phyloP scores from a whole-genome alignment of 2,797 vertebrate genomes.

The Rhyacichthys aspro region DNA sequence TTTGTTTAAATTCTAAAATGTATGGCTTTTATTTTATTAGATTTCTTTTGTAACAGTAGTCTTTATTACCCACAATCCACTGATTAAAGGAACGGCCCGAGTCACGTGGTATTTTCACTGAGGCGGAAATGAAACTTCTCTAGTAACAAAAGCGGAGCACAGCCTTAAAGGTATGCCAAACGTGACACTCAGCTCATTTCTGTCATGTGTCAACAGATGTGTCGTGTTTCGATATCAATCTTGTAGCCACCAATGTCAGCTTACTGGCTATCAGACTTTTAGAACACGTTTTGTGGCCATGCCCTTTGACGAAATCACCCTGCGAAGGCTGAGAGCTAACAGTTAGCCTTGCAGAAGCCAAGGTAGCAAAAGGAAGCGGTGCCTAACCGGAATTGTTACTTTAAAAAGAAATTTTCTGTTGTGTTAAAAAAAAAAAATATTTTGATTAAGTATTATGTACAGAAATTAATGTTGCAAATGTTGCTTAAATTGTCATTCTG shows the following conservation, averaged over 20 bases:
- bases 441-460: too few relatives aligned
- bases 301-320: constrained; percentile 50
- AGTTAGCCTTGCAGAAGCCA: constrained; percentile 52
- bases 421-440: too few relatives aligned
- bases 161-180: constrained; percentile 73
- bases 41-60: neutral
- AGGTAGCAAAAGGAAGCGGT: neutral
- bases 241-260: neutral
- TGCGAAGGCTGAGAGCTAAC: constrained; percentile 58
- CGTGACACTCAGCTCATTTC: neutral
- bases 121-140: constrained; percentile 83
- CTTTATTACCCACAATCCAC: constrained; percentile 62
- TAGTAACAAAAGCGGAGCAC: constrained; percentile 65
- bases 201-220: constrained; percentile 10
- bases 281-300: constrained; percentile 29
- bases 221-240: neutral
- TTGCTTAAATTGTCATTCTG: too few relatives aligned
- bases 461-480: too few relatives aligned
- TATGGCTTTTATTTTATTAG: too few relatives aligned
- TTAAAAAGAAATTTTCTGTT: too few relatives aligned
- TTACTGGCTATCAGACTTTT: neutral
- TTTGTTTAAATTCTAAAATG: too few relatives aligned
- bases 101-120: constrained; percentile 77
- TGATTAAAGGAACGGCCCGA: constrained; percentile 1
- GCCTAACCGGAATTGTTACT: neutral